A percentile compares a stretch with the other conserved stretches of the same genome.
Evolutionary conservation across 2,113 vertebrate species (phyloP).

Genomic region (Geococcyx californianus): DNA sequence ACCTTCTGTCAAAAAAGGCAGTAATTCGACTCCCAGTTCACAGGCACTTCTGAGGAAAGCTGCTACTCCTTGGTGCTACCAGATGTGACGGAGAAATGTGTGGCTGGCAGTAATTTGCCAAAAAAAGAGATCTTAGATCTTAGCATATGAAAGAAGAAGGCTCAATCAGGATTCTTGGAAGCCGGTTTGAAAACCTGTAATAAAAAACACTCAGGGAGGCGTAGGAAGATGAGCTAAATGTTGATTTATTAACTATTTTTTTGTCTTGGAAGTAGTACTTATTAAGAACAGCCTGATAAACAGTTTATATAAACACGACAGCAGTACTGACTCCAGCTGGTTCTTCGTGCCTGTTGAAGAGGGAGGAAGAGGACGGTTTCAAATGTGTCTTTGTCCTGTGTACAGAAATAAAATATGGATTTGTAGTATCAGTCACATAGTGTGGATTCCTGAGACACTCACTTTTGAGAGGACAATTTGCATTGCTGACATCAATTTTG

Average conservation of each 20-base stretch:
- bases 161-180: neutral
- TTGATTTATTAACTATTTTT: conserved; percentile 25
- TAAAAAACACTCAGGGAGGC: conserved; percentile 9
- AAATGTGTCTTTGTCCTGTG: neutral
- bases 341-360: neutral
- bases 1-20: neutral
- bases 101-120: neutral
- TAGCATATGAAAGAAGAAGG: conserved; percentile 36
- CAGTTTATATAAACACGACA: neutral
- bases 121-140: neutral
- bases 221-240: conserved; percentile 12
- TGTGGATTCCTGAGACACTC: neutral
- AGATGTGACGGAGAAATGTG: conserved; percentile 4
- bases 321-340: neutral
- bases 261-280: neutral
- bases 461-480: neutral
- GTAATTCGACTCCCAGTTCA: neutral
- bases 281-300: neutral
- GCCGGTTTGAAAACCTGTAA: conserved; percentile 20
- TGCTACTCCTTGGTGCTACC: neutral
- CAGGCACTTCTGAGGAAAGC: neutral
- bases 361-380: neutral
- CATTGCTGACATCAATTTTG: neutral
- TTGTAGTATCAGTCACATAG: neutral
- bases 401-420: neutral